A percentile compares a stretch with the other conserved stretches of the same genome.
These are phyloP conservation scores for Athrips mouffetella DNA, from an alignment of 2,888 invertebrate species.

Conservation along the genomic window DNA sequence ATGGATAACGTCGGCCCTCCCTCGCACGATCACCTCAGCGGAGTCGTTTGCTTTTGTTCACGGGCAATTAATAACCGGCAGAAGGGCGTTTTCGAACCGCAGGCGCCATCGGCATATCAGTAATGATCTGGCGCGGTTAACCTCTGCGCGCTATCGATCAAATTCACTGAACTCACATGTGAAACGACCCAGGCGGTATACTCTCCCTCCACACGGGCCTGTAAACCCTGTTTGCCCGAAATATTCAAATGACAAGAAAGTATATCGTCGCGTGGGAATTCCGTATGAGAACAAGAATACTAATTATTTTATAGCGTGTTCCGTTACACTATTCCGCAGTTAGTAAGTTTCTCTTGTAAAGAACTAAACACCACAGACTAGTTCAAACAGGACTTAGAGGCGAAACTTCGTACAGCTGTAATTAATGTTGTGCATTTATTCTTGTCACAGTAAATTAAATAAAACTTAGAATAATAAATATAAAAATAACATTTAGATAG, in stretches of 20 bases:
- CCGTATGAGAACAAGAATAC: conserved; percentile 37
- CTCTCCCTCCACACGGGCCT: conserved; percentile 19
- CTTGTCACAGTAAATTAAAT: conserved; percentile 9
- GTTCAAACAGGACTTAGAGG: not conserved
- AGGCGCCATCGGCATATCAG: conserved; percentile 68
- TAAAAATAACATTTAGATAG: conserved; percentile 18
- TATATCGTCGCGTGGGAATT: conserved; percentile 37
- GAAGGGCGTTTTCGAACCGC: conserved; percentile 70
- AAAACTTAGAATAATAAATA: conserved; percentile 18
- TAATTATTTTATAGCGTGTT: conserved; percentile 58
- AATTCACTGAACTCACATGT: conserved; percentile 51
- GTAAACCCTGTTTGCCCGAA: conserved; percentile 24
- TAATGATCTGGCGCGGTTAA: conserved; percentile 64
- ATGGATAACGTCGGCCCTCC: conserved; percentile 75
- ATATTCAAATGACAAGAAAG: conserved; percentile 30
- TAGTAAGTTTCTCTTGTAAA: conserved; percentile 22
- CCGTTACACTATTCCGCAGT: conserved; percentile 30
- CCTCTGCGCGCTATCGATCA: conserved; percentile 58
- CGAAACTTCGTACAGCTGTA: conserved; percentile 18
- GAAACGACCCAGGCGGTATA: conserved; percentile 35
- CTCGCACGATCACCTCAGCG: conserved; percentile 73
- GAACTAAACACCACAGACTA: conserved; percentile 10
- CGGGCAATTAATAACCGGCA: conserved; percentile 74
- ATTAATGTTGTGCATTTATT: conserved; percentile 6
- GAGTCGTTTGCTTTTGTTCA: conserved; percentile 78